These are phyloP conservation scores for Chitala chitala DNA, from an alignment of 2,113 vertebrate species.

Conservation along the genomic window DNA sequence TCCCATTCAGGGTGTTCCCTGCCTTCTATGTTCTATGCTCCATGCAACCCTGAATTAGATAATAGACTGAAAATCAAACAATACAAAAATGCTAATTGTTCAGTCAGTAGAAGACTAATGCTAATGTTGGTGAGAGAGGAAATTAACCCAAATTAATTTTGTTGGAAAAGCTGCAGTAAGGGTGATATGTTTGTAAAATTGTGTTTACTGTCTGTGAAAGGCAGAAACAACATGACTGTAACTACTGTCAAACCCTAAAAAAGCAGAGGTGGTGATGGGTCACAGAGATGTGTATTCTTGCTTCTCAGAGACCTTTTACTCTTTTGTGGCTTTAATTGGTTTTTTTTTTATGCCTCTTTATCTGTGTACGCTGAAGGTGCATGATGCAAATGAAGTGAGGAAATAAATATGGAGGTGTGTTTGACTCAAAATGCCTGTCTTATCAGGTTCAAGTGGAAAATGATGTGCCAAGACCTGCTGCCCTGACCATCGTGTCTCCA, in stretches of 20 bases:
- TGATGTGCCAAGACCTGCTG: slow-evolving; percentile 34
- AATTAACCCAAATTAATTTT: not conserved
- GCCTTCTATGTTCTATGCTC: too few species aligned
- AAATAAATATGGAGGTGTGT: slow-evolving; percentile 44
- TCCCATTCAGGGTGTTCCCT: too few species aligned
- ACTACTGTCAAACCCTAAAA: not conserved
- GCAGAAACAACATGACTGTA: not conserved
- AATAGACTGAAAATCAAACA: too few species aligned
- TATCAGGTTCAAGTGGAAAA: slow-evolving; percentile 48
- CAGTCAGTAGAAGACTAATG: too few species aligned
- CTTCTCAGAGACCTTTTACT: too few species aligned
- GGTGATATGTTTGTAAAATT: not conserved
- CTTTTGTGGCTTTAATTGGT: not conserved
- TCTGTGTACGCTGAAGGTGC: slow-evolving; percentile 33
- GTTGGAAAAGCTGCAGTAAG: not conserved
- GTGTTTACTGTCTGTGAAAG: not conserved
- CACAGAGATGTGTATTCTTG: too few species aligned
- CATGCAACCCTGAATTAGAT: too few species aligned
- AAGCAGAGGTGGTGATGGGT: too few species aligned
- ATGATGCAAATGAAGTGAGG: slow-evolving; percentile 37
- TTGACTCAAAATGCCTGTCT: slow-evolving; percentile 43
- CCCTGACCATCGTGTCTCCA: slow-evolving; percentile 61
- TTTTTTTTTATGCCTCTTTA: not conserved
- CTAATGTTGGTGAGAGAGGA: too few species aligned
- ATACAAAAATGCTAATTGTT: too few species aligned